Base-by-base conservation (phyloP, 2,797 vertebrate species). In the Notolepis coatsorum region DNA sequence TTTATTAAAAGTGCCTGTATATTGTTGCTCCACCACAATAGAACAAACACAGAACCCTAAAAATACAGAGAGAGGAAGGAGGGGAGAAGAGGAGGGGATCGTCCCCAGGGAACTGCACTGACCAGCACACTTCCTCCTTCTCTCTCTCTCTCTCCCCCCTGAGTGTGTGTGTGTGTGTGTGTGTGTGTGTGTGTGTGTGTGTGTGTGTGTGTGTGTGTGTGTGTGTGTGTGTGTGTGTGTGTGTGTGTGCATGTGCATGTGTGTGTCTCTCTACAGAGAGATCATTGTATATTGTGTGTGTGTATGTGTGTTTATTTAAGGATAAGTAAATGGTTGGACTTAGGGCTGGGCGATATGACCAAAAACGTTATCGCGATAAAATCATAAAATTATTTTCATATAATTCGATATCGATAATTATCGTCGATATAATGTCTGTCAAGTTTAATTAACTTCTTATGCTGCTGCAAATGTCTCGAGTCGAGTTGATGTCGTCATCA, bases 11-110 rank as follows among this genome's bases (percentile, higher is more conserved):
- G n/a, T 20, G 4, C 18, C 5, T 46, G 43, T 25, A 12, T 46
- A 8, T 8, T 42, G 77, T 82, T 74, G 46, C 12, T 37, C 55
- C 1, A 27, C 21, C 53, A 82, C 82, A 80, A 80, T 72, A 37
- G 75, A 71, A 78, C 82, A 84, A 74, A 82, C 65, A 74, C 47
- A 68, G 60, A 71, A 24, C 56, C 42, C 71, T 84, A 79, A 70
- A 82, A 82, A 82, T 80, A 80, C 57, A 70, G 64, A 28, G 48
- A 28, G 49, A 73, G 73, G 77, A 73, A 73, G 71, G 41, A 47
- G 59, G 48, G 3, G 35, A n/a, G 15, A 28, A 37, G 35, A 37
- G 15, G 35, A 13, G n/a, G n/a, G n/a, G n/a, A n/a, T 12, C 6
- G 23, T 65, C 69, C 61, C 69, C 31, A 45, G 47, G 25, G 68